These are phyloP conservation scores for Xiphorhynchus elegans DNA, from an alignment of 2,113 vertebrate genomes.

Conservation along the genomic window DNA sequence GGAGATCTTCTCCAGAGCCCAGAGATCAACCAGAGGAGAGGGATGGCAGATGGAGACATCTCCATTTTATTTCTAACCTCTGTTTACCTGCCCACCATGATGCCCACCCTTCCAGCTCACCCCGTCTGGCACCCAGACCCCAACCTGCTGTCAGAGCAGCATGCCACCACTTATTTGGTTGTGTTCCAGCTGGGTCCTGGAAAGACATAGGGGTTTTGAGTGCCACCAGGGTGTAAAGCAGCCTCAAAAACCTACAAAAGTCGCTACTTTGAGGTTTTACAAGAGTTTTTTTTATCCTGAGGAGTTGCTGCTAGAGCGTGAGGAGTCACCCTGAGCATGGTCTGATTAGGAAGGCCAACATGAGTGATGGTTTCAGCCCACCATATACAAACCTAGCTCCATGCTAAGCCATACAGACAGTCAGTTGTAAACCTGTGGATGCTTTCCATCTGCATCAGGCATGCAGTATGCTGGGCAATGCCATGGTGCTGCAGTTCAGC, in stretches of 20 bases:
- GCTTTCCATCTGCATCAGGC: neutral
- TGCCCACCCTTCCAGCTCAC: rapidly evolving
- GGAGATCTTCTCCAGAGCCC: neutral
- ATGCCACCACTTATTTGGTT: rapidly evolving
- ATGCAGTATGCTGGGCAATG: neutral
- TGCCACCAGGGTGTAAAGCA: neutral
- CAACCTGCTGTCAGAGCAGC: rapidly evolving
- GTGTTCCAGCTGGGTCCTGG: neutral
- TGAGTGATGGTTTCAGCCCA: neutral
- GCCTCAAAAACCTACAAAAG: neutral
- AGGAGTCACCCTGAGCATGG: neutral
- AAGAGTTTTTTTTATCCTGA: neutral
- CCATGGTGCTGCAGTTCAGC: rapidly evolving
- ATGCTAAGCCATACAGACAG: rapidly evolving
- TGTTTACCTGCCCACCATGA: neutral
- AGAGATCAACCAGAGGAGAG: neutral
- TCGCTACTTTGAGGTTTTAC: neutral
- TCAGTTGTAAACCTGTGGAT: neutral
- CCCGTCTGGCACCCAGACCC: neutral
- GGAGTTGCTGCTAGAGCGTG: neutral
- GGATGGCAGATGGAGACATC: neutral
- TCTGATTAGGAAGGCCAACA: neutral
- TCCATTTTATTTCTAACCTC: neutral
- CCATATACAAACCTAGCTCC: neutral
- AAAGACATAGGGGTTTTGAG: neutral